Conservation (phyloP, 2,797 vertebrate genomes). For the Anabacerthia variegaticeps region DNA sequence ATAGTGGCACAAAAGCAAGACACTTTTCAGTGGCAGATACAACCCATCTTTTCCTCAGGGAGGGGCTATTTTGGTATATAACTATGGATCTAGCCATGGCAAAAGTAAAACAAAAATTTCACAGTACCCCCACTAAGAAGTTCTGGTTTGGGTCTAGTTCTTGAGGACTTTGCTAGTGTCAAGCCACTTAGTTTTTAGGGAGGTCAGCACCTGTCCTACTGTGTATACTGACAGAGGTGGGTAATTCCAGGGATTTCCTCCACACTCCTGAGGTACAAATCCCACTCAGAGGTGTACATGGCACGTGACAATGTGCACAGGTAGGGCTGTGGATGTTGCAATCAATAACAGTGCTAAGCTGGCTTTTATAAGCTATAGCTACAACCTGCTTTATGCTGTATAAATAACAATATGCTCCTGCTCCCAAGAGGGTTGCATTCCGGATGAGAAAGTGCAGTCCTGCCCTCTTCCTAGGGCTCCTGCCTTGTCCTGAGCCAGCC, state of each 20-base stretch:
- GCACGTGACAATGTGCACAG: rapidly evolving
- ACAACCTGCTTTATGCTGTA: not conserved
- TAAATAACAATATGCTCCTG: not conserved
- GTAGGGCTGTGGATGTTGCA: not conserved
- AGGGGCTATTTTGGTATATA: not conserved
- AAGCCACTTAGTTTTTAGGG: not conserved
- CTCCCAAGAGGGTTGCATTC: not conserved
- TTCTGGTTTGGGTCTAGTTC: not conserved
- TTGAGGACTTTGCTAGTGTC: not conserved
- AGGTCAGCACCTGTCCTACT: not conserved
- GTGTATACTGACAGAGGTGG: not conserved
- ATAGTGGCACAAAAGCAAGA: not conserved
- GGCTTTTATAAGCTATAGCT: not conserved
- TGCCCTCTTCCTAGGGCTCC: not conserved
- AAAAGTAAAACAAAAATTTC: not conserved
- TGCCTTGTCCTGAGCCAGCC: not conserved
- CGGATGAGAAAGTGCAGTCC: rapidly evolving
- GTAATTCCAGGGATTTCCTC: not conserved
- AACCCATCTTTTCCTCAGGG: not conserved
- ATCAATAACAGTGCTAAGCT: not conserved
- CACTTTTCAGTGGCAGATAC: not conserved
- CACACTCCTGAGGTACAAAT: not conserved
- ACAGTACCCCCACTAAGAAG: not conserved
- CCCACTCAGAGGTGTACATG: no score
- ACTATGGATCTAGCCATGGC: not conserved